Base-by-base conservation (phyloP, 2,888 invertebrate species). In the Dicyrtoma fusca region DNA sequence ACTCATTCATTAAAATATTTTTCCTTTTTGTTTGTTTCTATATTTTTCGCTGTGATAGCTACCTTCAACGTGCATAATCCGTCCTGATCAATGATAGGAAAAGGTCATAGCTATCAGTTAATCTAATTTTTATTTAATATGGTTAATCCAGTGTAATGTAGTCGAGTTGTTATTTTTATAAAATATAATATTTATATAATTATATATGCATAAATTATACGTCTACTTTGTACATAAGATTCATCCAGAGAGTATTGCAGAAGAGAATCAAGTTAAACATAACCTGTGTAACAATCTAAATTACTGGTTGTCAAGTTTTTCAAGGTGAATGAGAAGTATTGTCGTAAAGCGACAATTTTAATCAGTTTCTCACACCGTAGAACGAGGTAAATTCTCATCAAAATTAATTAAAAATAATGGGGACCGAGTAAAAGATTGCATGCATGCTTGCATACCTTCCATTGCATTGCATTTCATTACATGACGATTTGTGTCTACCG, bases 381-480 rank as follows among this genome's bases (percentile, higher is more conserved):
- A 42, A 53, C 70, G 45, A 62, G 70, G 62, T 55, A 53, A 62
- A 70, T 62, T 70, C 70, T 70, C 70, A 70, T 70, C 70, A 62
- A 70, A 70, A 70, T 70, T 70, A 70, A 70, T 70, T 70, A 70
- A 70, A 70, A 70, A 70, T 70, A 70, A 70, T 70, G 53, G 51
- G 70, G 42, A 62, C 61, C 26, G 26, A 34, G 10, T 34, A 13
- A 14, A 55, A 19, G 53, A 25, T 68, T 55, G 66, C 66, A 68
- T 68, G 66, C 66, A 25, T 59, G 59, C 26, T n/a, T 13, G 8
- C 34, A 3, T 34, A 5, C 34, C 34, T 34, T 34, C 34, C 34
- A 34, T 34, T 34, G 34, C 34, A 34, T 34, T 34, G 34, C 34
- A 34, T 34, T 34, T 34, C 34, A 34, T 34, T 34, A 34, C 34